Evolutionary conservation across 1,140 invertebrate species (phyloP).

Genomic region (Eriosoma lanigerum): DNA sequence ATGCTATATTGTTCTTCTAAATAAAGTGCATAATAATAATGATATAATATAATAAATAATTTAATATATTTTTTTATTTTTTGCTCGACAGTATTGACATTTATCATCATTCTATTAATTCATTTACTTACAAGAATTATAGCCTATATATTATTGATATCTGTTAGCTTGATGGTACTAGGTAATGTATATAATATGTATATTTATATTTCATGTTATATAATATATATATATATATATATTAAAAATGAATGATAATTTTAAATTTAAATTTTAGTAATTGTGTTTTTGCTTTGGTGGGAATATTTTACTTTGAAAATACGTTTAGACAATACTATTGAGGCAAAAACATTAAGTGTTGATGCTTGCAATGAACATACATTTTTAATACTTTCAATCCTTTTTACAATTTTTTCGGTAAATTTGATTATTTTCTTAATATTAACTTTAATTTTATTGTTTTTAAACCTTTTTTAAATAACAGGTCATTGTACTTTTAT

Average conservation of each 20-base stretch:
- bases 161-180: conserved; percentile 20
- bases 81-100: conserved; percentile 22
- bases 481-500: conserved; percentile 76
- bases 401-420: conserved; percentile 46
- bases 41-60: no score
- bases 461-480: conserved; percentile 54
- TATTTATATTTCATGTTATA: no score
- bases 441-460: neutral
- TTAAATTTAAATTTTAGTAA: neutral
- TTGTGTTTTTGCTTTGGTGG: conserved; percentile 39
- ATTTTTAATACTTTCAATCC: conserved; percentile 17
- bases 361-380: conserved; percentile 40
- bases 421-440: neutral
- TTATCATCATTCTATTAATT: conserved; percentile 27
- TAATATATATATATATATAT: no score
- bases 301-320: conserved; percentile 42
- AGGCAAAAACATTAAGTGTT: conserved; percentile 30
- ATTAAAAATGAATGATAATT: no score
- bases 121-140: conserved; percentile 30
- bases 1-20: no score
- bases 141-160: conserved; percentile 33
- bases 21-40: no score
- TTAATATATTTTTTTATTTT: neutral
- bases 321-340: conserved; percentile 11
- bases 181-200: neutral